A percentile compares a stretch with the other conserved stretches of the same genome.
Conservation (phyloP, 1,140 invertebrate genomes). For the Papilio glaucus region DNA sequence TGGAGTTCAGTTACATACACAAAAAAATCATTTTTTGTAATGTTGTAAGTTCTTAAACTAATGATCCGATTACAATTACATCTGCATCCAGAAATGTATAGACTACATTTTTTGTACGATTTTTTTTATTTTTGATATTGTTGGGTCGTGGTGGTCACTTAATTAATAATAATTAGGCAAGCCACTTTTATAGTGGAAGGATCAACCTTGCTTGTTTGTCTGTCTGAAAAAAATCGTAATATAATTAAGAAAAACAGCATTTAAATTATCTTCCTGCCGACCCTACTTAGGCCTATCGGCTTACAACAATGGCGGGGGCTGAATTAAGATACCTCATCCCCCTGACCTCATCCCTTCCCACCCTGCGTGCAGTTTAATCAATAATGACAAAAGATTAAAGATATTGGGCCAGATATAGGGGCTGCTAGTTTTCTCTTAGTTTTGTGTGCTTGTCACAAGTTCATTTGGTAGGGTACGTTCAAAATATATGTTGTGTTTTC, state of each 20-base stretch:
- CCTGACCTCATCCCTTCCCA: not conserved
- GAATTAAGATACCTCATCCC: slow-evolving; percentile 24
- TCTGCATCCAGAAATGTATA: too few species aligned
- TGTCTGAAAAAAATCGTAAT: not conserved
- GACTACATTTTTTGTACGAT: too few species aligned
- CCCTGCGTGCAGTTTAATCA: slow-evolving; percentile 28
- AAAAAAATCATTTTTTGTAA: too few species aligned
- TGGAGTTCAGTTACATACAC: too few species aligned
- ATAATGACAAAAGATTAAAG: slow-evolving; percentile 32
- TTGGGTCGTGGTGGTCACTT: too few species aligned
- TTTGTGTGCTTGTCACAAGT: not conserved
- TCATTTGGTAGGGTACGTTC: not conserved
- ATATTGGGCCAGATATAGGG: not conserved
- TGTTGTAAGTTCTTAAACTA: too few species aligned
- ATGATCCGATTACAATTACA: too few species aligned
- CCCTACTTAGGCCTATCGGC: slow-evolving; percentile 28
- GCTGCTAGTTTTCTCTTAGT: not conserved
- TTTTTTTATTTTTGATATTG: too few species aligned
- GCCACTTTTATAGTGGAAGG: too few species aligned
- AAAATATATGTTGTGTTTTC: not conserved
- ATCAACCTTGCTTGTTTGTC: too few species aligned
- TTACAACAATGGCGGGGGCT: slow-evolving; percentile 27
- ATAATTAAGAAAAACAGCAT: not conserved
- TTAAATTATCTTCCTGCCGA: slow-evolving; percentile 20
- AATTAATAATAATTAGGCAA: too few species aligned